Conservation (phyloP, 2,888 invertebrate species). For the Iphiclides podalirius region DNA sequence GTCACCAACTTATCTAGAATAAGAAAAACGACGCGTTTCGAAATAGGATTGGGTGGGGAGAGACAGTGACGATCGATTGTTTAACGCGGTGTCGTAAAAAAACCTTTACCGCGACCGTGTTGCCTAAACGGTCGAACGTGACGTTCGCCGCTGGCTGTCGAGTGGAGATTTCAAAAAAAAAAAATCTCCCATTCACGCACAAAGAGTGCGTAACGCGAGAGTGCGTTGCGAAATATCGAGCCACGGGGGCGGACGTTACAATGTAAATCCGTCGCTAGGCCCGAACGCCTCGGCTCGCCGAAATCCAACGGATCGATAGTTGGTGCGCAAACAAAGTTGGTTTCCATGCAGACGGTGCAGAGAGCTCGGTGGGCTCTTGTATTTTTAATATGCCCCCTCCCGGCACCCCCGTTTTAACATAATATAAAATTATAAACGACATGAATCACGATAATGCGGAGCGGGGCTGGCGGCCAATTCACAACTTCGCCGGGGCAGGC, state of each 20-base stretch:
- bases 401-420: slow-evolving; percentile 68
- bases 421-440: slow-evolving; percentile 80
- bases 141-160: no score
- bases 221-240: no score
- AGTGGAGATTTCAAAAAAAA: no score
- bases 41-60: no score
- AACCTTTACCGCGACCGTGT: no score
- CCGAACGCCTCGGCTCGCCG: slow-evolving; percentile 27
- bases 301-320: slow-evolving; percentile 62
- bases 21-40: slow-evolving; percentile 2
- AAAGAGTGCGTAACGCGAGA: no score
- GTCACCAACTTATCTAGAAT: slow-evolving; percentile 6
- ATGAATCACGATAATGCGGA: slow-evolving; percentile 78
- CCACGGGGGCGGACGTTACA: slow-evolving; percentile 17
- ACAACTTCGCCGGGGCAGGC: slow-evolving; percentile 61
- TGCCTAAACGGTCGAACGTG: no score
- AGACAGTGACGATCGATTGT: no score
- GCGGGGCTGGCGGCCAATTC: slow-evolving; percentile 72
- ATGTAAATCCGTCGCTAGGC: slow-evolving; percentile 18
- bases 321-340: slow-evolving; percentile 68
- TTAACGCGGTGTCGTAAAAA: no score
- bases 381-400: slow-evolving; percentile 73
- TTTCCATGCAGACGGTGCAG: slow-evolving; percentile 68
- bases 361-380: slow-evolving; percentile 66
- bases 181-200: no score